Base-by-base conservation (phyloP, 2,888 invertebrate genomes). In the Oxycera nigricornis region DNA sequence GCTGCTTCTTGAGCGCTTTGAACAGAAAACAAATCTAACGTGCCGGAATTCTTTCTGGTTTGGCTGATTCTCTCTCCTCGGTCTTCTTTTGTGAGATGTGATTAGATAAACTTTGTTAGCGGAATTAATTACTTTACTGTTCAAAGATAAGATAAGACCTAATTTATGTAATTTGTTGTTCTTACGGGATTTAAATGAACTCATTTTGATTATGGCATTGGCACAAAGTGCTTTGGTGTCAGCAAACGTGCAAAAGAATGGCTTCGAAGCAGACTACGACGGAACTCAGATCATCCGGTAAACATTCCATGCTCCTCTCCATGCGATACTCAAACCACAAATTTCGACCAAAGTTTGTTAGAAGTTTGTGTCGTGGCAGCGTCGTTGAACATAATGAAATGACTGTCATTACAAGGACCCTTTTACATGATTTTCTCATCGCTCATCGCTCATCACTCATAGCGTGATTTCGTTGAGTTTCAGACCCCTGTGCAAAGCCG, bases 41-140 rank as follows among this genome's bases (percentile, higher is more conserved):
- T 75, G 75, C 75, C 62, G 73, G 75, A 73, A 70, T 75, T 75
- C 70, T 73, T 73, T 73, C 46, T 68, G 61, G 61, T 72, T 57
- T 72, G 30, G 55, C 30, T 70, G 70, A n/a, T 72, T 59, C 26
- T 31, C 30, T 59, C 31, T 55, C 20, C 31, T 55, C 20, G 26
- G 22, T 55, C 65, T 72, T 76, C 57, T 57, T 76, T 76, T 76
- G 76, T 68, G 74, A 52, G 50, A 76, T 76, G 76, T 76, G 73
- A 76, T 76, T 76, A 76, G 76, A 76, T 76, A 73, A 76, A 76
- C 74, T 76, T 76, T 76, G 74, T 76, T 76, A 73, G 76, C 76
- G 76, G 76, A 76, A 76, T 76, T 76, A 76, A 76, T 76, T 76
- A 76, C 76, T 76, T 76, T 76, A 76, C 76, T 76, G 76, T 76